These are phyloP conservation scores for Indicator indicator DNA, from an alignment of 2,113 vertebrate species.

Conservation along the genomic window DNA sequence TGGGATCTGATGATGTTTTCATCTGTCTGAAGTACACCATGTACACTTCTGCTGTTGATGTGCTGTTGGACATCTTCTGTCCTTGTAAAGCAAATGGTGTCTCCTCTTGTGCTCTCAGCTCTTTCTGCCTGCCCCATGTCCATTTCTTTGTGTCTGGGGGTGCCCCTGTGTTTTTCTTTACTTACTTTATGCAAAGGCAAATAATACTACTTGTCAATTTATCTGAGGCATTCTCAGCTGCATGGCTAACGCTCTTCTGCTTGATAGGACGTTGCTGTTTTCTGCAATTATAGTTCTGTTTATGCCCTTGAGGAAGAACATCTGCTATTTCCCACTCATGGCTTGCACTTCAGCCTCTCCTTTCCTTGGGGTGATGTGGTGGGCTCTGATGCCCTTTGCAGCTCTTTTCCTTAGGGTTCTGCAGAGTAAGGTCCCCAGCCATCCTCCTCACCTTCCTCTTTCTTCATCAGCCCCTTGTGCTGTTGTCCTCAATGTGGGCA, in stretches of 20 bases:
- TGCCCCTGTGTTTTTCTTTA: background rate
- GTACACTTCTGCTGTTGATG: background rate
- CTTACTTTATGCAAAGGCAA: conserved; percentile 10
- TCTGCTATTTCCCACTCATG: conserved; percentile 63
- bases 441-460: background rate
- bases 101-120: background rate
- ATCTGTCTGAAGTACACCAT: background rate
- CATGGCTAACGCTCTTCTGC: conserved; percentile 50
- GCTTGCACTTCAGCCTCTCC: conserved; percentile 14
- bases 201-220: conserved; percentile 53
- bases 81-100: background rate
- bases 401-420: background rate
- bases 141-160: background rate
- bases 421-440: background rate
- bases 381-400: background rate
- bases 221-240: conserved; percentile 32
- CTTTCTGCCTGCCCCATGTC: background rate
- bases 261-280: conserved; percentile 32
- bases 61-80: background rate
- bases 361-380: background rate
- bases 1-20: background rate
- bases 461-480: background rate
- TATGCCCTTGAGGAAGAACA: conserved; percentile 66
- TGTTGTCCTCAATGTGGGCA: background rate
- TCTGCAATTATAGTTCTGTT: conserved; percentile 49